Evolutionary conservation across 2,797 vertebrate genomes (phyloP).

Genomic region (Etheostoma perlongum): DNA sequence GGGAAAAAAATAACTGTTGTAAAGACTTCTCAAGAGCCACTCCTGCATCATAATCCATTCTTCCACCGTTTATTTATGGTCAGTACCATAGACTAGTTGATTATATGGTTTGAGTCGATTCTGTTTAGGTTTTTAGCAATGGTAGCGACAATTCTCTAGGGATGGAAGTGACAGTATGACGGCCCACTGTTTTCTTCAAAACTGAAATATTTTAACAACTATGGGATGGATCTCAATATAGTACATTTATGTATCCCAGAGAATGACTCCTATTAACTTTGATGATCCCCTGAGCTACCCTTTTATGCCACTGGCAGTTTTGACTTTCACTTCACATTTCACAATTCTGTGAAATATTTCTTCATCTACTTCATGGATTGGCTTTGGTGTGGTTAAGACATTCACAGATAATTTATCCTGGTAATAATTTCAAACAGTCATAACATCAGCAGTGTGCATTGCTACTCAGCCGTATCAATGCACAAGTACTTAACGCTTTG

Average conservation of each 20-base stretch:
- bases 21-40: constrained; percentile 11
- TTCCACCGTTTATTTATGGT: constrained; percentile 7
- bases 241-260: not conserved
- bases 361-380: not conserved
- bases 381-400: not conserved
- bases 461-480: too few species aligned
- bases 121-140: not conserved
- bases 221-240: not conserved
- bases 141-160: not conserved
- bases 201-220: not conserved
- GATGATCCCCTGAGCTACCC: not conserved
- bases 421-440: too few species aligned
- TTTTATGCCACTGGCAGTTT: not conserved
- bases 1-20: constrained; percentile 17
- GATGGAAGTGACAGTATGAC: not conserved
- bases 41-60: constrained; percentile 16
- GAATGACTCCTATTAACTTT: not conserved
- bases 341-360: not conserved
- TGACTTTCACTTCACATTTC: not conserved
- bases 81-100: not conserved
- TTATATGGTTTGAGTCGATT: constrained; percentile 3
- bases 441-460: too few species aligned
- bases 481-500: too few species aligned
- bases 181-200: not conserved
- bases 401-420: not conserved